Conservation (phyloP, 2,113 vertebrate species). For the Benitochromis conjunctus region DNA sequence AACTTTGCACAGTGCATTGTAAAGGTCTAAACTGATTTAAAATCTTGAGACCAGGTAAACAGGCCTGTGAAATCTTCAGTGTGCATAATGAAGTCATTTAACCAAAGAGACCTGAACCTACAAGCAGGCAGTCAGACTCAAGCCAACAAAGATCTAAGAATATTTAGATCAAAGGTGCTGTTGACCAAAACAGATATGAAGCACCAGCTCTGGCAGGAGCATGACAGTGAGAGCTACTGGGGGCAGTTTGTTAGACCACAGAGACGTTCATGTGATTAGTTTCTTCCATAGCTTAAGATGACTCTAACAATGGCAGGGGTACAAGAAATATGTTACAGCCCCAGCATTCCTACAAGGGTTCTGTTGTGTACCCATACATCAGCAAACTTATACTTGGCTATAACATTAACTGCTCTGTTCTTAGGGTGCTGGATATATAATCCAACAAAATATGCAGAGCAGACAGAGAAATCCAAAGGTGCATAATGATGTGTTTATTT, state of each 20-base stretch:
- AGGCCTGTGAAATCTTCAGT: background rate
- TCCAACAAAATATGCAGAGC: constrained; percentile 33
- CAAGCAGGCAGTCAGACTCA: background rate
- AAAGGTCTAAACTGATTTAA: background rate
- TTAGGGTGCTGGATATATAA: constrained; percentile 23
- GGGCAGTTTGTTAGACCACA: constrained; percentile 23
- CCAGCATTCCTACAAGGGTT: background rate
- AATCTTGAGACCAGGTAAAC: background rate
- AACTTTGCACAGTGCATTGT: background rate
- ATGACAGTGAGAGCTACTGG: background rate
- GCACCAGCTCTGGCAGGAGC: background rate
- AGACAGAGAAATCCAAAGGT: constrained; percentile 40
- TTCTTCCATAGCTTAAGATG: constrained; percentile 30
- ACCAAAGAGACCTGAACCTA: background rate
- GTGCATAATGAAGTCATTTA: background rate
- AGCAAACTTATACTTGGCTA: constrained; percentile 12
- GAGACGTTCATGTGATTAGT: constrained; percentile 40
- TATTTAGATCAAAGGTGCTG: background rate
- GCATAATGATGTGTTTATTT: constrained; percentile 25
- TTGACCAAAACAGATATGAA: background rate
- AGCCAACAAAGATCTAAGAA: background rate
- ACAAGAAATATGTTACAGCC: constrained; percentile 30
- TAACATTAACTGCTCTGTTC: constrained; percentile 33
- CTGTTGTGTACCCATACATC: constrained; percentile 20
- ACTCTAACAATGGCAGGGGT: constrained; percentile 11